These are phyloP conservation scores for Lipophrys pholis DNA, from an alignment of 2,113 vertebrate species.

Conservation along the genomic window DNA sequence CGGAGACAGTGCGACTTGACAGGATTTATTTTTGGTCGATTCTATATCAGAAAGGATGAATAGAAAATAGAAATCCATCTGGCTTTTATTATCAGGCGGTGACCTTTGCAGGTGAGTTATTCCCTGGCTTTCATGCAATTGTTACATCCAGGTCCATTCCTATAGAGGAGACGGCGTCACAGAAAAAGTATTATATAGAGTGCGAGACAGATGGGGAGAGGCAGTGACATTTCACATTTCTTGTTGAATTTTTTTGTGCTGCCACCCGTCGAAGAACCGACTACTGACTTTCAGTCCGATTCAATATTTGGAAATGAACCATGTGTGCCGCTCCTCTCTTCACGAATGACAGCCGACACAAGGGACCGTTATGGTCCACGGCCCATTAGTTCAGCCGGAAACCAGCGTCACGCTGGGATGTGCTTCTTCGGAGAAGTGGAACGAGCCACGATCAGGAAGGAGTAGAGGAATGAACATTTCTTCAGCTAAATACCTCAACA, in stretches of 20 bases:
- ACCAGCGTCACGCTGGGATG: slow-evolving; percentile 19
- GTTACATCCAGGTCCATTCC: slow-evolving; percentile 8
- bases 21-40: background rate
- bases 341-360: slow-evolving; percentile 37
- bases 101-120: slow-evolving; percentile 53
- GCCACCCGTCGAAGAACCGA: slow-evolving; percentile 2
- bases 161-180: slow-evolving; percentile 27
- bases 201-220: slow-evolving; percentile 31
- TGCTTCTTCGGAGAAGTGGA: slow-evolving; percentile 11
- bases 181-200: slow-evolving; percentile 37
- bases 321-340: slow-evolving; percentile 5
- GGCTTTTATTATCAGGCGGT: slow-evolving; percentile 20
- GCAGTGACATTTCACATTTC: slow-evolving; percentile 59
- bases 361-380: slow-evolving; percentile 21
- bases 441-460: slow-evolving; percentile 31
- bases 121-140: background rate
- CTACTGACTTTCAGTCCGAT: slow-evolving; percentile 22
- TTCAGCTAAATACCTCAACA: no score
- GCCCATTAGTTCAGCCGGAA: slow-evolving; percentile 58
- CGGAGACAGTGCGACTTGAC: background rate
- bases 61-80: slow-evolving; percentile 21
- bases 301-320: slow-evolving; percentile 46
- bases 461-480: slow-evolving; percentile 21
- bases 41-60: slow-evolving; percentile 1
- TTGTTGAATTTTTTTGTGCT: slow-evolving; percentile 34